Conservation (phyloP, 2,888 invertebrate species). For the Amphipyra tragopoginis region DNA sequence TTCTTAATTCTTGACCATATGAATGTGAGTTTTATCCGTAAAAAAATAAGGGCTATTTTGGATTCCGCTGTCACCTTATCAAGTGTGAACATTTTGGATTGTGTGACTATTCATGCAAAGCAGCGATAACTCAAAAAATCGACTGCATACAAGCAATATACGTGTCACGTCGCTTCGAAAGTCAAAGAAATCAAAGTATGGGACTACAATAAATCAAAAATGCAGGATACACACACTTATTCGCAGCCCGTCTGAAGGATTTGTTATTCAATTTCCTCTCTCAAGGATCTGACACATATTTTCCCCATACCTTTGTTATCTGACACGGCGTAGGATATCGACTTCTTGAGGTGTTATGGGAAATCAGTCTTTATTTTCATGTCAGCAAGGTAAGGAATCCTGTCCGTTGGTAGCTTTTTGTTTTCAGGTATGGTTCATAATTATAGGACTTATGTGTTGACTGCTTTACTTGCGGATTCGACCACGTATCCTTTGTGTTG, state of each 20-base stretch:
- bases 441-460: constrained; percentile 42
- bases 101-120: too few species aligned
- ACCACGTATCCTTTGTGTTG: neutral
- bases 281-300: constrained; percentile 48
- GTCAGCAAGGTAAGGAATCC: constrained; percentile 18
- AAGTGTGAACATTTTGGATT: too few species aligned
- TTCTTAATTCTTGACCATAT: too few species aligned
- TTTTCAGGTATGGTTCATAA: constrained; percentile 50
- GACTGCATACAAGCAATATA: neutral
- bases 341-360: constrained; percentile 15
- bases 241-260: constrained; percentile 55
- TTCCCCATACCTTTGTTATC: constrained; percentile 55
- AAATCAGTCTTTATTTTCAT: constrained; percentile 25
- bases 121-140: neutral
- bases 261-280: constrained; percentile 63
- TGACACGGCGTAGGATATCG: constrained; percentile 46
- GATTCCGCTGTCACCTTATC: too few species aligned
- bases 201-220: constrained; percentile 50
- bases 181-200: constrained; percentile 34
- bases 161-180: constrained; percentile 1
- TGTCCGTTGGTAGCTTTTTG: constrained; percentile 14
- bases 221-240: constrained; percentile 56
- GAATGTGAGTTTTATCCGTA: too few species aligned
- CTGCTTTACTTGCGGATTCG: neutral
- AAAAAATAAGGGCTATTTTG: too few species aligned